Conservation (phyloP, 53 echinoderm and acorn worm genomes). For the Astropecten irregularis region DNA sequence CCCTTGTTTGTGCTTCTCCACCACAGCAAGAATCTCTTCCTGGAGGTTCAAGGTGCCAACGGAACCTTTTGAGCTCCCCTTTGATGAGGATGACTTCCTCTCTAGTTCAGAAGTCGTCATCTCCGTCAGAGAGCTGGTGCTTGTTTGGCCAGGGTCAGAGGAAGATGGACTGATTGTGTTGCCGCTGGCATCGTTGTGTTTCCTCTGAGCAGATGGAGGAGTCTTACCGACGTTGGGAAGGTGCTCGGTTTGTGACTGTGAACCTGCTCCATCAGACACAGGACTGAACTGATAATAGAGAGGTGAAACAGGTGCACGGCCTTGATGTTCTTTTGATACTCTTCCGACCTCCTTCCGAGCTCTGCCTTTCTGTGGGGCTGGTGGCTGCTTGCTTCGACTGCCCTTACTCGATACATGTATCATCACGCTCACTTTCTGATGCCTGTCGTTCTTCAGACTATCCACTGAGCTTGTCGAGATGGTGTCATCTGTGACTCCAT, state of each 20-base stretch:
- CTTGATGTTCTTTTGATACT: not conserved
- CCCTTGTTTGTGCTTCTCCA: conserved; percentile 53
- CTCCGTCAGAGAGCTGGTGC: not conserved
- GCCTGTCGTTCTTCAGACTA: too few species aligned
- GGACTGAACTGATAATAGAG: conserved; percentile 32
- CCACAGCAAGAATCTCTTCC: conserved; percentile 59
- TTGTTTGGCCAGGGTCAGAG: not conserved
- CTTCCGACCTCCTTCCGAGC: not conserved
- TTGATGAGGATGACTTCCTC: not conserved
- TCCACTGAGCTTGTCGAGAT: not conserved
- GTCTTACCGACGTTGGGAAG: not conserved
- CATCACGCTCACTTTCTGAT: not conserved
- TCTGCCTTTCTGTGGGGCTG: conserved; percentile 22
- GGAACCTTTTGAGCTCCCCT: not conserved
- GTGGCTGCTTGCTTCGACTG: conserved; percentile 1
- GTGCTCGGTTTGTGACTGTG: not conserved
- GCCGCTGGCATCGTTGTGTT: not conserved
- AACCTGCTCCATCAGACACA: not conserved
- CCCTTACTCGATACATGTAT: not conserved
- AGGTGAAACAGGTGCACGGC: conserved; percentile 1
- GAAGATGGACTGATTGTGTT: not conserved
- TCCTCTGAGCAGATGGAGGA: not conserved
- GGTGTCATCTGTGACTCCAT: not conserved
- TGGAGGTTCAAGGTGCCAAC: conserved; percentile 42
- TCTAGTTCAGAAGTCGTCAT: not conserved